A percentile compares a stretch with the other conserved stretches of the same genome.
phyloP scores from a whole-genome alignment of 2,113 vertebrate genomes.

The Anarrhichthys ocellatus region DNA sequence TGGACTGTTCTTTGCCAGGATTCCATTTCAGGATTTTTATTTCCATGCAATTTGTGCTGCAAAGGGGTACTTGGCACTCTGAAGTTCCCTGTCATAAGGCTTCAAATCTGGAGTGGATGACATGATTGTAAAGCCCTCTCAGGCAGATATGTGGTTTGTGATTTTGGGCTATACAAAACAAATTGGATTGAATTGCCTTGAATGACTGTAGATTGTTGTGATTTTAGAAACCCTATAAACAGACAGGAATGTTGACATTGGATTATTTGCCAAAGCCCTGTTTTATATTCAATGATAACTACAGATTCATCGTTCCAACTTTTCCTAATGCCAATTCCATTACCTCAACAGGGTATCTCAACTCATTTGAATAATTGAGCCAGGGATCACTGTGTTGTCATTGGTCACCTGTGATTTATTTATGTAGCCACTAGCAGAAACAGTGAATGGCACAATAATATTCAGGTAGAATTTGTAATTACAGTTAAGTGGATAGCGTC shows the following conservation, averaged over 20 bases:
- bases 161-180: not conserved
- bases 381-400: no score
- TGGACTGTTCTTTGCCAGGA: constrained; percentile 32
- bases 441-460: not conserved
- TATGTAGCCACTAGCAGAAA: no score
- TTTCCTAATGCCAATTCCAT: not conserved
- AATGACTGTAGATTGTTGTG: not conserved
- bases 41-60: constrained; percentile 35
- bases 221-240: not conserved
- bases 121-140: not conserved
- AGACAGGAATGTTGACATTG: not conserved
- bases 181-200: not conserved
- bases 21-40: constrained; percentile 30
- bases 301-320: not conserved
- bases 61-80: constrained; percentile 5
- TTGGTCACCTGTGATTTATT: no score
- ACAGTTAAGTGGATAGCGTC: not conserved
- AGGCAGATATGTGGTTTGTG: not conserved
- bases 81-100: not conserved
- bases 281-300: not conserved
- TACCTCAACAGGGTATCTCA: no score
- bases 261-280: not conserved
- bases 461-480: not conserved
- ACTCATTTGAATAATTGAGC: no score
- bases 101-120: not conserved